Base-by-base conservation (phyloP, 2,113 vertebrate genomes). In the Sylvilagus bachmani region DNA sequence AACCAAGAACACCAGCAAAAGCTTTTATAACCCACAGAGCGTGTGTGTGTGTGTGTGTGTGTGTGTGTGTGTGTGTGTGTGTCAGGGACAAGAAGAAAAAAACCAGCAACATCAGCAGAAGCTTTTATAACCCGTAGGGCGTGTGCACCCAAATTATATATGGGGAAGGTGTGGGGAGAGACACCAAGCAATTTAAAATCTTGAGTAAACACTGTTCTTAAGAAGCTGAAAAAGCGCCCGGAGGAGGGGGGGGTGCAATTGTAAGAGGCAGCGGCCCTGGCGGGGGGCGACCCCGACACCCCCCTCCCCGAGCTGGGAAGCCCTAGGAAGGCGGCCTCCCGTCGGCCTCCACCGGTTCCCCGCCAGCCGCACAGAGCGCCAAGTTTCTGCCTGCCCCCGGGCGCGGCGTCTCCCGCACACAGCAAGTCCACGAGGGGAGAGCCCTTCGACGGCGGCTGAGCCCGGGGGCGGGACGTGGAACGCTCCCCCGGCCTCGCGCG, bases 101-200 rank as follows among this genome's bases (percentile, higher is more conserved):
- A 66, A 58, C 38, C 27, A 89, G 73, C n/a, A 85, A 49, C 86
- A 73, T 6, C 64, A 89, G 66, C 71, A 91, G 89, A 86, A 96
- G 49, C 49, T 67, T 64, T 92, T 85, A 71, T 11, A 79, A 61
- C 73, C 61, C 51, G 73, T 80, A 33, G 44, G 7, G 75, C 27
- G 70, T 4, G 24, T 6, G 53, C 5, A 81, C 25, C 61, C 49
- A 93, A 96, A 96, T 94, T 91, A 96, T 3, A 95, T 14, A 66
- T 49, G 61, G 49, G 44, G 49, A 96, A 87, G 88, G 86, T 64
- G 89, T 80, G 75, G 80, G 17, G 61, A 80, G 73, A 93, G 66
- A 83, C 88, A 94, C 49, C 86, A 91, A 31, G 61, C 92, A 93
- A 93, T 90, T 93, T 73, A 90, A 69, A 81, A 85, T 55, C 88